Percentiles rank a stretch among this genome's conserved stretches.
Evolutionary conservation across 2,797 vertebrate species (phyloP).

Genomic region (Staurois parvus): DNA sequence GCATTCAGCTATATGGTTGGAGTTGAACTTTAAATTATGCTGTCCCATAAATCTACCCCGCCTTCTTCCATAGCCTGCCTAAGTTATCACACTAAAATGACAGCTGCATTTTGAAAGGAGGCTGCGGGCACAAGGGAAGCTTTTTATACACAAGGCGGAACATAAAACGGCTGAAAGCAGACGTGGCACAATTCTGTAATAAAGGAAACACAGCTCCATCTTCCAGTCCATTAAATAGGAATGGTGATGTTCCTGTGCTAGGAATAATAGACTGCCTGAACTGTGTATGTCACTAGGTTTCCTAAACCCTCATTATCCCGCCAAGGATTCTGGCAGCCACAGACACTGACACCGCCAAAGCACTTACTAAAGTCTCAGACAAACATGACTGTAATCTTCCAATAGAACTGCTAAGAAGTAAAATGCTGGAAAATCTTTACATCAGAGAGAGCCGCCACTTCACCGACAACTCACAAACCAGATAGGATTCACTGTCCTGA

Average conservation of each 20-base stretch:
- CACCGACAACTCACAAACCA: neutral
- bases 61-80: no score
- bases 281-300: neutral
- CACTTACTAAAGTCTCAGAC: slow-evolving; percentile 12
- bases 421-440: slow-evolving; percentile 26
- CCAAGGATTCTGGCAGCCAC: slow-evolving; percentile 19
- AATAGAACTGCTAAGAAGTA: neutral
- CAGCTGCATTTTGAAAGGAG: no score
- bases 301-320: slow-evolving; percentile 9
- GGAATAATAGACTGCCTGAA: neutral
- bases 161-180: no score
- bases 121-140: no score
- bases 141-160: no score
- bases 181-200: no score
- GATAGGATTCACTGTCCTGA: neutral
- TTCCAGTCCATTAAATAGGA: neutral
- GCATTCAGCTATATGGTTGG: no score
- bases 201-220: neutral
- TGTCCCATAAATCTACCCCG: no score
- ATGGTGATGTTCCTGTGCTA: neutral
- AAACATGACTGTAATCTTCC: slow-evolving; percentile 11
- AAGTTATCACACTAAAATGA: no score
- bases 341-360: slow-evolving; percentile 6
- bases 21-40: no score
- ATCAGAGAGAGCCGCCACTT: neutral